Conservation (phyloP, 2,797 vertebrate genomes). For the Pipistrellus kuhlii region DNA sequence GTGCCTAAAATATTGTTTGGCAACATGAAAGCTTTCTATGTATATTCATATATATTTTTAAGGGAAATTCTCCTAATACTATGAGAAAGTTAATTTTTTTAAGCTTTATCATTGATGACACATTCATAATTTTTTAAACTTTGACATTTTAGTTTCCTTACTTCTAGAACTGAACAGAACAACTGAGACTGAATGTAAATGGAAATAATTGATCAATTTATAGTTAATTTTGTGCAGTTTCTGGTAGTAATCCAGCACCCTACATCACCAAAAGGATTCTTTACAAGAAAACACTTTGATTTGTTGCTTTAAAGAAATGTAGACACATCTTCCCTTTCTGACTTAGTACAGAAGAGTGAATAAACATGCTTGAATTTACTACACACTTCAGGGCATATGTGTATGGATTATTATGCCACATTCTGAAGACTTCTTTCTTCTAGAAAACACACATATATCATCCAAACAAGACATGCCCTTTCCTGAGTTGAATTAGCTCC, state of each 20-base stretch:
- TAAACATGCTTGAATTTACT: conserved; percentile 47
- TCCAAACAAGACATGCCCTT: conserved; percentile 7
- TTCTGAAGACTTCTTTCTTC: conserved; percentile 9
- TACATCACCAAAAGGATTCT: background rate
- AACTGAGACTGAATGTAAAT: background rate
- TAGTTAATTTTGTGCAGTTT: background rate
- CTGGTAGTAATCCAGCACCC: background rate
- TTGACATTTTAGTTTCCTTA: background rate
- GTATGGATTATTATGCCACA: background rate
- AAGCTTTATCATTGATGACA: background rate
- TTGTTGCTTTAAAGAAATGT: conserved; percentile 21
- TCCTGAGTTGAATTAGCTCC: conserved; percentile 23
- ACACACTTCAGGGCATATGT: conserved; percentile 13
- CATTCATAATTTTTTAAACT: background rate
- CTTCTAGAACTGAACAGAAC: background rate
- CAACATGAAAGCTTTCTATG: background rate
- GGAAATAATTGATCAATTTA: background rate
- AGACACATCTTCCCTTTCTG: conserved; percentile 15
- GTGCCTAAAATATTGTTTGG: background rate
- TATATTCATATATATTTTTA: background rate
- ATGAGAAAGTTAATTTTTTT: background rate
- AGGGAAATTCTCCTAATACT: background rate
- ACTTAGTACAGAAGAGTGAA: background rate
- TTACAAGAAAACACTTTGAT: background rate
- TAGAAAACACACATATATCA: conserved; percentile 10